These are phyloP conservation scores for Brachirus orientalis DNA, from an alignment of 2,113 vertebrate genomes.

Conservation along the genomic window DNA sequence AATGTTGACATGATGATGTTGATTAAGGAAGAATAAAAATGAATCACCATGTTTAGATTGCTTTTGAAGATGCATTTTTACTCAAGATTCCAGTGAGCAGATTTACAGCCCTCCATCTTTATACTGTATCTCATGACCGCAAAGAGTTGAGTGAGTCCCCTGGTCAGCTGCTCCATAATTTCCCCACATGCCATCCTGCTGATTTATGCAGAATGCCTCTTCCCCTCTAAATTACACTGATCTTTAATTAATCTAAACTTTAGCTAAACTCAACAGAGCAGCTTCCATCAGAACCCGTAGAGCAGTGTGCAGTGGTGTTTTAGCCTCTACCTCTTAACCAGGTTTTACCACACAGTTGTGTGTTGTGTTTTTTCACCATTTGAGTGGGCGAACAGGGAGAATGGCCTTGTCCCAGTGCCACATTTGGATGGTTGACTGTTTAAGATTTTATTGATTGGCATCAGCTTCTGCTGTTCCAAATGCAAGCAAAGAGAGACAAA, in stretches of 20 bases:
- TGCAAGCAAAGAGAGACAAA: no score
- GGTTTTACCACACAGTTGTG: no score
- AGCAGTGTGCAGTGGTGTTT: not conserved
- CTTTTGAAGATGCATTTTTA: no score
- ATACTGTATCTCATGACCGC: conserved; percentile 18
- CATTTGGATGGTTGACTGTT: no score
- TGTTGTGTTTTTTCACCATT: no score
- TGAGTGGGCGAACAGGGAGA: no score
- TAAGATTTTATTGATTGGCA: no score
- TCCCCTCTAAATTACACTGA: not conserved
- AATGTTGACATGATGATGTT: no score
- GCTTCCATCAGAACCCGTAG: conserved; percentile 5
- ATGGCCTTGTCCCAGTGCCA: no score
- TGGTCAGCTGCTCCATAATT: conserved; percentile 31
- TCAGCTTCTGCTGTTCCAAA: no score
- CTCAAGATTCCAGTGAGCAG: conserved; percentile 6
- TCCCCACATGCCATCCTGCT: conserved; percentile 20
- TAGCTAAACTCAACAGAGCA: conserved; percentile 21
- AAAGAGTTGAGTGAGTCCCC: conserved; percentile 32
- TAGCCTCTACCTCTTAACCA: not conserved
- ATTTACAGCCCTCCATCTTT: conserved; percentile 40
- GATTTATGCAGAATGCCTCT: conserved; percentile 21
- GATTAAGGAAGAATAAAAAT: no score
- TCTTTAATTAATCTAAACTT: conserved; percentile 45
- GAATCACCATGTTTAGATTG: no score